These are phyloP conservation scores for Crossaster papposus DNA, from an alignment of 53 echinoderm and acorn worm genomes.

Conservation along the genomic window DNA sequence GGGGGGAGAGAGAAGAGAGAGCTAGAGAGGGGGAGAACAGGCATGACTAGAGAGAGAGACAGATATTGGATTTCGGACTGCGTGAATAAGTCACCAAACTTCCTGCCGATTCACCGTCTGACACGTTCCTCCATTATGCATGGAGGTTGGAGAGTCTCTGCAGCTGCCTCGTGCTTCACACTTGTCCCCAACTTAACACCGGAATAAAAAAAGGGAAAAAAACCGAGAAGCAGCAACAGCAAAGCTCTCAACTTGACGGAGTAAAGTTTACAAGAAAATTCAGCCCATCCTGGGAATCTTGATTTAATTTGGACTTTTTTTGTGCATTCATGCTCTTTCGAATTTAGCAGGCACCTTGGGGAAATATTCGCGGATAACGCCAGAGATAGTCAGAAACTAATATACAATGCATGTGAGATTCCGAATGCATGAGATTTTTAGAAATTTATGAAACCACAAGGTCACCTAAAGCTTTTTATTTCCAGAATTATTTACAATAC, in stretches of 20 bases:
- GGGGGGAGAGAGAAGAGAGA: background rate
- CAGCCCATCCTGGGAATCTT: conserved; percentile 33
- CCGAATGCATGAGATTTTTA: background rate
- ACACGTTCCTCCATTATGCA: conserved; percentile 64
- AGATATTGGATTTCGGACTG: conserved; percentile 65
- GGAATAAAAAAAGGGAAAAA: background rate
- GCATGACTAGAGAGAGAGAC: too few species aligned
- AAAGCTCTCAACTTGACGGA: conserved; percentile 30
- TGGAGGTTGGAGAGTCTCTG: conserved; percentile 41
- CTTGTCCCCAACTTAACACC: conserved; percentile 11
- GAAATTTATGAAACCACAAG: background rate
- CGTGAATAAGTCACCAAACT: conserved; percentile 65
- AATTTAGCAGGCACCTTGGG: conserved; percentile 14
- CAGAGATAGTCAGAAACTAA: background rate
- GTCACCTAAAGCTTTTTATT: too few species aligned
- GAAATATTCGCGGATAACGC: conserved; percentile 22
- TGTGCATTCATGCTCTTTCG: background rate
- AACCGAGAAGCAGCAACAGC: conserved; percentile 24
- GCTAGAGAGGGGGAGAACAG: too few species aligned
- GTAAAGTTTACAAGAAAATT: conserved; percentile 54
- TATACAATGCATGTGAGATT: background rate
- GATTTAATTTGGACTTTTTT: conserved; percentile 46
- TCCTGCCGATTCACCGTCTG: conserved; percentile 60
- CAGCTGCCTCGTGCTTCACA: conserved; percentile 41
- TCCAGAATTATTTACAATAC: too few species aligned